A percentile compares a stretch with the other conserved stretches of the same genome.
Evolutionary conservation across 2,113 vertebrate genomes (phyloP).

Genomic region (Psittacula cyanocephala): DNA sequence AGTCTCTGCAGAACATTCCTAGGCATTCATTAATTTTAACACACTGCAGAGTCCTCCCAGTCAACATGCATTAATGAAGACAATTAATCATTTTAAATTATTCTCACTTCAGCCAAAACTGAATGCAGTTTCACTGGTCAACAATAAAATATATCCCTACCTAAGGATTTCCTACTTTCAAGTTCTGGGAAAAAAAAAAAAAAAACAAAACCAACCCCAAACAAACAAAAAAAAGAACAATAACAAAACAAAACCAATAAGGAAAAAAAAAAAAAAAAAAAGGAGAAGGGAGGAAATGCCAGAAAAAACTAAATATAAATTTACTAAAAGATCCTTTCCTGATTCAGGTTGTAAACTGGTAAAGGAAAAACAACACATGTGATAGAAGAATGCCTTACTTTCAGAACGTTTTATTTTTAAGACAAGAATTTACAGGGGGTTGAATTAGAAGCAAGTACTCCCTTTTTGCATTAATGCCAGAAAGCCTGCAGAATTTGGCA

Average conservation of each 20-base stretch:
- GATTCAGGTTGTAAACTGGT: neutral
- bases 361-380: neutral
- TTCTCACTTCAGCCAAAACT: neutral
- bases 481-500: neutral
- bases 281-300: neutral
- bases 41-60: neutral
- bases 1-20: neutral
- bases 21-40: conserved; percentile 1
- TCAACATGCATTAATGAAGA: neutral
- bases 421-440: neutral
- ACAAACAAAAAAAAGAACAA: neutral
- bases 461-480: neutral
- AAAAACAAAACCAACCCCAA: neutral
- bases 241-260: rapidly evolving
- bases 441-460: neutral
- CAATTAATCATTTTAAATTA: neutral
- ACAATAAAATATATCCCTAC: neutral
- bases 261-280: neutral
- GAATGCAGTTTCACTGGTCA: neutral
- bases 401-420: neutral
- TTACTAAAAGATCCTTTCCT: neutral
- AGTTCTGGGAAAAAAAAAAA: neutral
- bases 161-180: neutral
- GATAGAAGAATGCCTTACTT: neutral
- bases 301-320: neutral